Conservation (phyloP, 2,797 vertebrate genomes). For the Crossoptilon crossoptilon region DNA sequence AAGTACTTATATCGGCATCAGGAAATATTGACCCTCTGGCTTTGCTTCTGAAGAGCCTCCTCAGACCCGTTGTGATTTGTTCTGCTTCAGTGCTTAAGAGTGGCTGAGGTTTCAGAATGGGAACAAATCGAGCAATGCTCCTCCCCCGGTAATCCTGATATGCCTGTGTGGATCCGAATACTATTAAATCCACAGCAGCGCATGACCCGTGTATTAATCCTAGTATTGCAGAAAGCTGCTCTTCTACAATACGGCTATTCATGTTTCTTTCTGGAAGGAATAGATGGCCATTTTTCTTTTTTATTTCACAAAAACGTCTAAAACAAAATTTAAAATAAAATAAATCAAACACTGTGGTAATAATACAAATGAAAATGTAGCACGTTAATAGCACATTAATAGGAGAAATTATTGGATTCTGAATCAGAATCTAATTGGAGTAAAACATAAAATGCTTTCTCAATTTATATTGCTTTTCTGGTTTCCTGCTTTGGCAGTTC, state of each 20-base stretch:
- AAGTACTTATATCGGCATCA: constrained; percentile 18
- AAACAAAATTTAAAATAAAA: constrained; percentile 70
- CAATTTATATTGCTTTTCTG: constrained; percentile 55
- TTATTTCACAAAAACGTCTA: constrained; percentile 65
- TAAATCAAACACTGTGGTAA: constrained; percentile 67
- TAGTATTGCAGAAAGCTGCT: constrained; percentile 45
- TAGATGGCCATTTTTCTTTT: constrained; percentile 37
- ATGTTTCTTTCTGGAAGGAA: constrained; percentile 70
- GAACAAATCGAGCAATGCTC: not conserved
- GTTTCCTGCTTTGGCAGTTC: constrained; percentile 66
- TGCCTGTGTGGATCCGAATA: constrained; percentile 40
- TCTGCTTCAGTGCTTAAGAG: constrained; percentile 22
- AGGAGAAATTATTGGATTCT: constrained; percentile 67
- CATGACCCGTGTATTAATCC: constrained; percentile 53
- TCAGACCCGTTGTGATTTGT: constrained; percentile 39
- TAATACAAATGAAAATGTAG: constrained; percentile 64
- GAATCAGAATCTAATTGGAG: constrained; percentile 60
- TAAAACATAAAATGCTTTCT: constrained; percentile 60
- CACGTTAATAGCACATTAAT: constrained; percentile 50
- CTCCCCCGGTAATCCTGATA: constrained; percentile 49
- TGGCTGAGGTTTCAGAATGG: constrained; percentile 18
- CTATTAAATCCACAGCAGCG: constrained; percentile 51
- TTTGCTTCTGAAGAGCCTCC: constrained; percentile 49
- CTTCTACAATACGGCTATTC: constrained; percentile 62
- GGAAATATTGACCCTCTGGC: constrained; percentile 36